Evolutionary conservation across 2,888 invertebrate species (phyloP).

Genomic region (Philopedon plagiatum): DNA sequence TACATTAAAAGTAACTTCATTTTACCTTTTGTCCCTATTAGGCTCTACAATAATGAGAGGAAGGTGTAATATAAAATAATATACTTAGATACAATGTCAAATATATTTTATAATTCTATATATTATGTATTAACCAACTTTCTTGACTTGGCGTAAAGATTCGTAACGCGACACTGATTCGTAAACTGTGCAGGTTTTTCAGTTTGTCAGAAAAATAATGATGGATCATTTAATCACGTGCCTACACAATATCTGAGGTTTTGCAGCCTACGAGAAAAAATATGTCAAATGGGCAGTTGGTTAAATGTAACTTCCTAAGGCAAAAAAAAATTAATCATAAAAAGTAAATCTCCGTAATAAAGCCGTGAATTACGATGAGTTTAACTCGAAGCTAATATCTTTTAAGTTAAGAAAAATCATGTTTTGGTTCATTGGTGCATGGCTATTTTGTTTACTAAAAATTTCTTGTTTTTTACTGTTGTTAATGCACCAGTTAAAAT

Average conservation of each 20-base stretch:
- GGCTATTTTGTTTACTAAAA: conserved; percentile 49
- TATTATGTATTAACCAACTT: background rate
- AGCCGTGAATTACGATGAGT: conserved; percentile 43
- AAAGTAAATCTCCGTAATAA: conserved; percentile 42
- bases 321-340: conserved; percentile 25
- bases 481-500: conserved; percentile 34
- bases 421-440: conserved; percentile 49
- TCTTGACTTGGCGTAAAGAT: background rate
- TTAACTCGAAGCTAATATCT: conserved; percentile 9
- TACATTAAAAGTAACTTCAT: background rate
- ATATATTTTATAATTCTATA: too few species aligned
- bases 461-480: conserved; percentile 33
- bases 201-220: conserved; percentile 32
- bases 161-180: conserved; percentile 26
- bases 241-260: conserved; percentile 46
- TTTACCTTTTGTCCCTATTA: background rate
- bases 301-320: conserved; percentile 40
- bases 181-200: conserved; percentile 32
- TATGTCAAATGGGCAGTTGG: conserved; percentile 47
- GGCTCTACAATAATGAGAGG: background rate
- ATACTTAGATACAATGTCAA: too few species aligned
- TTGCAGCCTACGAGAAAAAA: conserved; percentile 42
- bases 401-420: conserved; percentile 42
- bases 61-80: too few species aligned
- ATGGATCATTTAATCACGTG: conserved; percentile 49